Conservation (phyloP, 2,888 invertebrate species). For the Ophraella communa region DNA sequence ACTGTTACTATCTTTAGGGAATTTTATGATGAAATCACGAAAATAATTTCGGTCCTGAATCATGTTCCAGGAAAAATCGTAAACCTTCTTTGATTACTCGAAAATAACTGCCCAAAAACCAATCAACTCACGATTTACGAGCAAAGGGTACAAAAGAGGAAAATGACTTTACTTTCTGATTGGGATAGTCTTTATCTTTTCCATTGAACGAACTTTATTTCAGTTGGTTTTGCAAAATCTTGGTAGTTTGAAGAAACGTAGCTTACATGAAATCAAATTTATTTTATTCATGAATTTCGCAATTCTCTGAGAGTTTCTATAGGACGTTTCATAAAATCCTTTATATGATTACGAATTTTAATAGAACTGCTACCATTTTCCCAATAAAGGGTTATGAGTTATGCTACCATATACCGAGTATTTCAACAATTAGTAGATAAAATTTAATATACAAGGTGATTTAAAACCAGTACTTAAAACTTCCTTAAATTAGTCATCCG, state of each 20-base stretch:
- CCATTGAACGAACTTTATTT: neutral
- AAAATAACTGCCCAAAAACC: constrained; percentile 6
- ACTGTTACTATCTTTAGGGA: neutral
- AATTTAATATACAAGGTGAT: no score
- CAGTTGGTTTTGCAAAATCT: neutral
- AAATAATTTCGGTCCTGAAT: constrained; percentile 2
- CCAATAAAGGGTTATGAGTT: no score
- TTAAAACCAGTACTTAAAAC: no score
- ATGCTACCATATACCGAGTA: no score
- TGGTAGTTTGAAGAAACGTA: no score
- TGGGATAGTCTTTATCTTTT: constrained; percentile 3
- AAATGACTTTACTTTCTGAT: neutral
- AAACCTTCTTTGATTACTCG: neutral
- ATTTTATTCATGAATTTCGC: no score
- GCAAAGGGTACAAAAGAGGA: constrained; percentile 4
- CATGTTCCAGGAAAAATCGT: constrained; percentile 1
- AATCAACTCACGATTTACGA: constrained; percentile 6
- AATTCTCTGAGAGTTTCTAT: no score
- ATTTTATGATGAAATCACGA: neutral
- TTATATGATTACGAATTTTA: no score
- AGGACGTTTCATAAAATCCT: no score
- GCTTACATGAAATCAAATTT: neutral
- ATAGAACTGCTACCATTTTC: no score
- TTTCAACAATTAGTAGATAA: no score
- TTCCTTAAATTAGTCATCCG: no score